These are phyloP conservation scores for Limonius californicus DNA, from an alignment of 1,140 invertebrate species.

Conservation along the genomic window DNA sequence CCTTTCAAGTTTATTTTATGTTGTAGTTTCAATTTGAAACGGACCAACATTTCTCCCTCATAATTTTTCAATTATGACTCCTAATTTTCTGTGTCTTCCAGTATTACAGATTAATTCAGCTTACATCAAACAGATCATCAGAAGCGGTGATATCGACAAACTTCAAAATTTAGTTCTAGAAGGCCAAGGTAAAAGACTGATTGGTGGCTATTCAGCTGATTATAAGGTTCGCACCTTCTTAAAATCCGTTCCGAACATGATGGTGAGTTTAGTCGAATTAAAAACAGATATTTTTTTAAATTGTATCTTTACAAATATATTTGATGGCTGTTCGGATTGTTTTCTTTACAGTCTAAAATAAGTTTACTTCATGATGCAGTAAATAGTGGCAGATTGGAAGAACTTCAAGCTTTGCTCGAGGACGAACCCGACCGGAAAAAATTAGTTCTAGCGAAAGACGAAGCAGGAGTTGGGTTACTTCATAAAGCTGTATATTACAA, in stretches of 20 bases:
- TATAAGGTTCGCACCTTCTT: conserved; percentile 64
- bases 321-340: not conserved
- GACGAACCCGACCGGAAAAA: conserved; percentile 56
- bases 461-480: conserved; percentile 67
- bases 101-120: conserved; percentile 53
- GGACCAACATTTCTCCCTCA: too few species aligned
- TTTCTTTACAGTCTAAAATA: conserved; percentile 57
- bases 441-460: conserved; percentile 66
- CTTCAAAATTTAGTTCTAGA: conserved; percentile 73
- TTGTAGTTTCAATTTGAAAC: too few species aligned
- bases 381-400: conserved; percentile 60
- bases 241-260: conserved; percentile 61
- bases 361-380: conserved; percentile 68
- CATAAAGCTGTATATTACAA: conserved; percentile 79
- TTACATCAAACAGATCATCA: conserved; percentile 64
- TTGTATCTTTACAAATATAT: not conserved
- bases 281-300: not conserved
- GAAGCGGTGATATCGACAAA: conserved; percentile 68
- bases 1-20: too few species aligned
- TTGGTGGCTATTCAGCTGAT: conserved; percentile 64
- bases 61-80: too few species aligned
- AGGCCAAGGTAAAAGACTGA: conserved; percentile 69
- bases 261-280: conserved; percentile 51
- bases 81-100: conserved; percentile 37
- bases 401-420: conserved; percentile 59